Conservation (phyloP, 2,113 vertebrate species). For the Girardinichthys multiradiatus region DNA sequence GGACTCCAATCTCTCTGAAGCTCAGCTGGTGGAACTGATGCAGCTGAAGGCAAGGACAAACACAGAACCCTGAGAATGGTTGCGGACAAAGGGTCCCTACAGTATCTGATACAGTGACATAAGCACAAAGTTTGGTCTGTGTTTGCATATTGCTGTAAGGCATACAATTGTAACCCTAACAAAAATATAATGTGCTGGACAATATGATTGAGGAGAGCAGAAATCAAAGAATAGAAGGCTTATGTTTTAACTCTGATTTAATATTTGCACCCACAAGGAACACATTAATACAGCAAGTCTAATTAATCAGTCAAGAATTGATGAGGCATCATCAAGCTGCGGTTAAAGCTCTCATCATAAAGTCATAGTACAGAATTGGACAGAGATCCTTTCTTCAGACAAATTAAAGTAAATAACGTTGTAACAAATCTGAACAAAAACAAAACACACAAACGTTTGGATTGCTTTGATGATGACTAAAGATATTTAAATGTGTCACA, state of each 20-base stretch:
- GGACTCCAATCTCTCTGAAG: slow-evolving; percentile 31
- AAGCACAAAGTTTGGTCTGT: background rate
- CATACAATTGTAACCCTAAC: no score
- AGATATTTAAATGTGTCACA: background rate
- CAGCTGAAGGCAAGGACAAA: slow-evolving; percentile 49
- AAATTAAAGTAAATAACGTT: no score
- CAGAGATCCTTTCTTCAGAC: no score
- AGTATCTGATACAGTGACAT: background rate
- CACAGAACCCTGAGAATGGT: slow-evolving; percentile 33
- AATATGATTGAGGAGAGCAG: no score
- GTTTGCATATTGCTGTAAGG: background rate
- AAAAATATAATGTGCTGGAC: no score
- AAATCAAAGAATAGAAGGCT: background rate
- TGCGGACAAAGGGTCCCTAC: background rate
- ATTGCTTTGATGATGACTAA: background rate
- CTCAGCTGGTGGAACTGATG: slow-evolving; percentile 45
- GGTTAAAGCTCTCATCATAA: background rate
- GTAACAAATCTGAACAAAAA: no score
- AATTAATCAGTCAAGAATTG: background rate
- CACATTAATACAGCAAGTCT: background rate
- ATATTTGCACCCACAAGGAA: background rate
- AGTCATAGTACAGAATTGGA: no score
- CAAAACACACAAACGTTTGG: no score
- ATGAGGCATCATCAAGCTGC: background rate
- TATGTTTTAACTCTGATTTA: background rate